Evolutionary conservation across 2,797 vertebrate genomes (phyloP).

Genomic region (Miichthys miiuy): DNA sequence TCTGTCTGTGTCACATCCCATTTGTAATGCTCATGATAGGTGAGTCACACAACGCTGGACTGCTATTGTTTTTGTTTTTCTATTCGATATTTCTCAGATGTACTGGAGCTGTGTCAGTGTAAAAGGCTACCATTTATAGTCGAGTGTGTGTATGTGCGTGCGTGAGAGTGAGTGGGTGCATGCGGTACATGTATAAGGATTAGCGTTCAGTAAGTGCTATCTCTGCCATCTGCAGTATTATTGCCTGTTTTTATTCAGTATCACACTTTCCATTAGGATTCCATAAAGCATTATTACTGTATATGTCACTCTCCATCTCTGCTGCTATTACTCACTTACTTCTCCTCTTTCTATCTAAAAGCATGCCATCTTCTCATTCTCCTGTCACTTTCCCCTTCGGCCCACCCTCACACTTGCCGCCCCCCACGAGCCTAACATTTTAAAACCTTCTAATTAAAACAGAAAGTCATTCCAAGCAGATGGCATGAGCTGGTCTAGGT

Average conservation of each 20-base stretch:
- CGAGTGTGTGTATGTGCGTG: neutral
- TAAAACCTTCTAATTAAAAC: slow-evolving; percentile 77
- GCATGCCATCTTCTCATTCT: slow-evolving; percentile 33
- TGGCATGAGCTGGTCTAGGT: slow-evolving; percentile 72
- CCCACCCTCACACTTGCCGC: neutral
- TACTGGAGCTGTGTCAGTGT: slow-evolving; percentile 4
- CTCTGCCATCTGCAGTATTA: slow-evolving; percentile 25
- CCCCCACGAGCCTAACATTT: slow-evolving; percentile 50
- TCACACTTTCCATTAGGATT: slow-evolving; percentile 61
- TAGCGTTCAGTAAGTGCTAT: slow-evolving; percentile 38
- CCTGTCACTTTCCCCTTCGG: slow-evolving; percentile 34
- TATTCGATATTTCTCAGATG: slow-evolving; percentile 14
- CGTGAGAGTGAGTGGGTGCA: slow-evolving; percentile 1
- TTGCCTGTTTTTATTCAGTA: slow-evolving; percentile 46
- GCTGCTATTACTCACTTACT: slow-evolving; percentile 47
- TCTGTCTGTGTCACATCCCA: slow-evolving; percentile 63
- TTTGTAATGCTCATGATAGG: slow-evolving; percentile 55
- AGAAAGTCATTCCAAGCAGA: slow-evolving; percentile 76
- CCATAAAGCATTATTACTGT: slow-evolving; percentile 59
- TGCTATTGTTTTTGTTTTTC: slow-evolving; percentile 19
- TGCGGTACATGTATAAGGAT: slow-evolving; percentile 10
- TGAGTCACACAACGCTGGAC: slow-evolving; percentile 26
- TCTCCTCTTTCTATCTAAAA: slow-evolving; percentile 21
- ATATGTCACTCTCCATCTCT: slow-evolving; percentile 44
- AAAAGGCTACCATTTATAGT: neutral